phyloP scores from a whole-genome alignment of 2,888 invertebrate genomes.

The Parascotia fuliginaria region DNA sequence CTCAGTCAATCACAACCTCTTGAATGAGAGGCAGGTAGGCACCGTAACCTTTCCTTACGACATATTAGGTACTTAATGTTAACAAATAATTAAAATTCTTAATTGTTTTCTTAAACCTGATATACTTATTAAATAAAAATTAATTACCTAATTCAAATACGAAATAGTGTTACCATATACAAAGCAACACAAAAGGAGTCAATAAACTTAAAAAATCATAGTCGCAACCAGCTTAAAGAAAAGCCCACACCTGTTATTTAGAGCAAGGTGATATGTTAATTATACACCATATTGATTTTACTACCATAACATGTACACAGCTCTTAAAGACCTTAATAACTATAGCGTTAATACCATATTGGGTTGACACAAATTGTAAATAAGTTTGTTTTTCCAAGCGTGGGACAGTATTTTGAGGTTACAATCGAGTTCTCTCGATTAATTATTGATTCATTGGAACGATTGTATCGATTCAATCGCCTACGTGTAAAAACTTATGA shows the following conservation, averaged over 20 bases:
- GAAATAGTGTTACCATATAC: not conserved
- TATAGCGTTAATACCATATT: slow-evolving; percentile 45
- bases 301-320: slow-evolving; percentile 31
- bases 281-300: slow-evolving; percentile 60
- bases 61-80: no score
- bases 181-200: slow-evolving; percentile 5
- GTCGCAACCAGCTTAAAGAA: slow-evolving; percentile 30
- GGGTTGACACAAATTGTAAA: not conserved
- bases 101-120: no score
- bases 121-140: no score
- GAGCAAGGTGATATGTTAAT: slow-evolving; percentile 77
- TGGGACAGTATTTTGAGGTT: slow-evolving; percentile 76
- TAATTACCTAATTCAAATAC: not conserved
- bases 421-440: slow-evolving; percentile 67
- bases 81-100: no score
- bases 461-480: slow-evolving; percentile 58
- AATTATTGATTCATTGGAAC: slow-evolving; percentile 65
- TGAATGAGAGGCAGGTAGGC: no score
- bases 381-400: slow-evolving; percentile 42
- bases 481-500: slow-evolving; percentile 57
- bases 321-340: slow-evolving; percentile 33
- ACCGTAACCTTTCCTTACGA: no score
- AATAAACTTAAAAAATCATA: slow-evolving; percentile 31
- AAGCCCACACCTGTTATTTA: slow-evolving; percentile 60
- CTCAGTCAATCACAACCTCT: no score